phyloP scores from a whole-genome alignment of 1,140 invertebrate genomes.

The Babylonia areolata region DNA sequence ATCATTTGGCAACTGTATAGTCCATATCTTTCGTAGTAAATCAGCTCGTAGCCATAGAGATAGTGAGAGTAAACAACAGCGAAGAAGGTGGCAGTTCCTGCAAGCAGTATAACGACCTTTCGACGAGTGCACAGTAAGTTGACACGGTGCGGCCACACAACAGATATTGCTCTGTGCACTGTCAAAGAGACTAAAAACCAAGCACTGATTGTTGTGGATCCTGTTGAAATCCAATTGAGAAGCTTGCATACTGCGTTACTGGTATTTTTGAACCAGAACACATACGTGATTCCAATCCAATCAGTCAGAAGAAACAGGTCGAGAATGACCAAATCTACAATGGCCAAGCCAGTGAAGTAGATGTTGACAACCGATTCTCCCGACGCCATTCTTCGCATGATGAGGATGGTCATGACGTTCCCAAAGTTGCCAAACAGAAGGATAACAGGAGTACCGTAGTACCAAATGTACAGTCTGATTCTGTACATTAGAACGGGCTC shows the following conservation, averaged over 20 bases:
- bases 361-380: neutral
- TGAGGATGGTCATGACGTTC: slow-evolving; percentile 1
- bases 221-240: slow-evolving; percentile 24
- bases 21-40: no score
- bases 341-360: slow-evolving; percentile 18
- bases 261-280: slow-evolving; percentile 10
- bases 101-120: neutral
- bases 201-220: neutral
- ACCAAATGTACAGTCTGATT: neutral
- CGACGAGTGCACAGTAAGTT: neutral
- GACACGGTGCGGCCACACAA: slow-evolving; percentile 23
- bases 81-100: neutral
- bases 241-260: slow-evolving; percentile 15
- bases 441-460: neutral
- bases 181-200: slow-evolving; percentile 40
- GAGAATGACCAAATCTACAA: neutral
- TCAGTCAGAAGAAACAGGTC: neutral
- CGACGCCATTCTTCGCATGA: neutral
- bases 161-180: slow-evolving; percentile 37
- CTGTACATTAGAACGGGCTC: neutral
- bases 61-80: neutral
- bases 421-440: neutral
- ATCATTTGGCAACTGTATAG: no score
- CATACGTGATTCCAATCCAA: neutral
- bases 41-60: neutral